Evolutionary conservation across 2,888 invertebrate genomes (phyloP), one percentile per base, ranked within the genome.

Genomic region (Ariolimax columbianus): DNA sequence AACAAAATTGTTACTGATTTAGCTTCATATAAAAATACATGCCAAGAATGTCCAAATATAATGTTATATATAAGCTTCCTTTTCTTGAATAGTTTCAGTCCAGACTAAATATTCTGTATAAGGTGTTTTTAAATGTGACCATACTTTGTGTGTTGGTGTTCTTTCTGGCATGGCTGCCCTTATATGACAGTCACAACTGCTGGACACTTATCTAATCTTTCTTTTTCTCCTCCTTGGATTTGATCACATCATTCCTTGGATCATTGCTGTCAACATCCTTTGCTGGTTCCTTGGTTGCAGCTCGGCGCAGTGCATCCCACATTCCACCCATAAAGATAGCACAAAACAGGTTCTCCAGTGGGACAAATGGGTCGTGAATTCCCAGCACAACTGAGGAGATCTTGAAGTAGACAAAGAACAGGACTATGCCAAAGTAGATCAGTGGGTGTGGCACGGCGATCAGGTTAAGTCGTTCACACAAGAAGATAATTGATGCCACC

Each of bases 301-400:
- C 96, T 94, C 97, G 97, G 88, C 97, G 97, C 92, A 99, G 95
- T 63, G 98, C 98, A 95, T 99, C 99, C 97, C 98, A 99, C 94
- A 99, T 97, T 83, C 99, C 99, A 68, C 99, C 99, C 95, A 99
- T 96, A 87, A 94, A 94, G 51, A 94, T 95, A 38, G 99, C 98
- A 94, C 98, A 99, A 95, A 97, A 97, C 85, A 99, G 95, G 94
- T 99, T 99, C 95, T 99, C 99, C 94, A 99, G 98, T 26, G 99
- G 99, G 92, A 98, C 96, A 95, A 99, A 99, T 66, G 99, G 99
- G 95, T 99, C 99, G 94, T 98, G 98, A 92, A 99, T 99, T 90
- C 98, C 98, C 91, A 99, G 95, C 85, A 99, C 95, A 92, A 99
- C 97, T 17, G 99, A 98, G 38, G 98, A 98, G 87, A 99, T 94